A percentile compares a stretch with the other conserved stretches of the same genome.
Evolutionary conservation across 92 coral and sea anemone genomes (phyloP).

Genomic region (Zoanthus gigantus): DNA sequence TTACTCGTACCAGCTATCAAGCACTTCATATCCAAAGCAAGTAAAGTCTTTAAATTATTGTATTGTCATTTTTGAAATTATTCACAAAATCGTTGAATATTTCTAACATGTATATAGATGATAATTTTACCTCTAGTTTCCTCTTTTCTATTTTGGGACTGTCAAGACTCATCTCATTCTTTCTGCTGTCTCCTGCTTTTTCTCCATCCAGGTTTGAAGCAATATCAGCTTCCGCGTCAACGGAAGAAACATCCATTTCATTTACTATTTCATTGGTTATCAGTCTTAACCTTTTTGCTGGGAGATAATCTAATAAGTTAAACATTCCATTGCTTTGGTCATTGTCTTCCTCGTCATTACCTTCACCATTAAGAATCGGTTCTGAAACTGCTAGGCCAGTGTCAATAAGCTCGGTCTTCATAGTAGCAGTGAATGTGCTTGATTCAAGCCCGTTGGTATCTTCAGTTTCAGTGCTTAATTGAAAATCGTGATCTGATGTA

Average conservation of each 20-base stretch:
- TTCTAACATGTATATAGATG: neutral
- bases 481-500: neutral
- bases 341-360: neutral
- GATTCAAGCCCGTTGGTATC: neutral
- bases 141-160: neutral
- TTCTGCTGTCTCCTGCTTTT: neutral
- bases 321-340: neutral
- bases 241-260: neutral
- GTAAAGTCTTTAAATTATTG: neutral
- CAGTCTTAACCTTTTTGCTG: neutral
- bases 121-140: neutral
- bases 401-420: neutral
- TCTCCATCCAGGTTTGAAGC: neutral
- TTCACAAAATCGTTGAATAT: no score
- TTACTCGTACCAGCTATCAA: neutral
- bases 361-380: neutral
- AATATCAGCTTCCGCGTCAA: neutral
- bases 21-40: neutral
- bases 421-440: neutral
- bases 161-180: neutral
- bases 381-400: neutral
- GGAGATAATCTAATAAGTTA: conserved; percentile 10
- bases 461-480: neutral
- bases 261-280: neutral
- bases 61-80: neutral